A percentile compares a stretch with the other conserved stretches of the same genome.
Conservation (phyloP, 1,140 invertebrate species). For the Lucilia cuprina region DNA sequence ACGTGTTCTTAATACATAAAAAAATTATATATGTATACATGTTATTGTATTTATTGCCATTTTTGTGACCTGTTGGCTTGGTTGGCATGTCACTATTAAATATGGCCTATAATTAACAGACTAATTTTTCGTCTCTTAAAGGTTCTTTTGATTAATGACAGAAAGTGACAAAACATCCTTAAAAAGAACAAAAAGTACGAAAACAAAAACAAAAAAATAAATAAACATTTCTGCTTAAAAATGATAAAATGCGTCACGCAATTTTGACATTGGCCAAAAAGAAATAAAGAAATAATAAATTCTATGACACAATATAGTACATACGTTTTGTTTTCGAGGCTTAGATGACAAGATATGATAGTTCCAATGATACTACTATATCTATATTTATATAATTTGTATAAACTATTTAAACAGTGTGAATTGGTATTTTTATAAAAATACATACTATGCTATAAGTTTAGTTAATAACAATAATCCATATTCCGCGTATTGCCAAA, state of each 20-base stretch:
- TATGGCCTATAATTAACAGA: neutral
- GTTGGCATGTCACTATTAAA: neutral
- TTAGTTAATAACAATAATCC: neutral
- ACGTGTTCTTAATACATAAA: neutral
- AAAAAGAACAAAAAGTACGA: neutral
- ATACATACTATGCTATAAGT: too few relatives aligned
- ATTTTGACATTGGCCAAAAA: slow-evolving; percentile 14
- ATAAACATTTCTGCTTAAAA: neutral
- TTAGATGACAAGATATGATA: too few relatives aligned
- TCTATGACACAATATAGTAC: neutral
- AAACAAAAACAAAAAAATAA: neutral
- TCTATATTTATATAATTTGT: too few relatives aligned
- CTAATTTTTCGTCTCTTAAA: neutral
- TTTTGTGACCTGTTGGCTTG: neutral
- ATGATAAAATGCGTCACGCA: slow-evolving; percentile 14
- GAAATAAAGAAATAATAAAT: neutral
- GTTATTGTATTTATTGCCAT: neutral
- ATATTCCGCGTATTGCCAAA: neutral
- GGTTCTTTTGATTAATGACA: neutral
- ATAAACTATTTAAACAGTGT: neutral
- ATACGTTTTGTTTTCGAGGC: neutral
- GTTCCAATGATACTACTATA: too few relatives aligned
- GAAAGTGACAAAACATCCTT: neutral
- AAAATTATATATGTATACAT: neutral
- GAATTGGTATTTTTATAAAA: neutral